Percentiles rank a stretch among this genome's conserved stretches.
Evolutionary conservation across 2,113 vertebrate species (phyloP).

Genomic region (Sylvia atricapilla): DNA sequence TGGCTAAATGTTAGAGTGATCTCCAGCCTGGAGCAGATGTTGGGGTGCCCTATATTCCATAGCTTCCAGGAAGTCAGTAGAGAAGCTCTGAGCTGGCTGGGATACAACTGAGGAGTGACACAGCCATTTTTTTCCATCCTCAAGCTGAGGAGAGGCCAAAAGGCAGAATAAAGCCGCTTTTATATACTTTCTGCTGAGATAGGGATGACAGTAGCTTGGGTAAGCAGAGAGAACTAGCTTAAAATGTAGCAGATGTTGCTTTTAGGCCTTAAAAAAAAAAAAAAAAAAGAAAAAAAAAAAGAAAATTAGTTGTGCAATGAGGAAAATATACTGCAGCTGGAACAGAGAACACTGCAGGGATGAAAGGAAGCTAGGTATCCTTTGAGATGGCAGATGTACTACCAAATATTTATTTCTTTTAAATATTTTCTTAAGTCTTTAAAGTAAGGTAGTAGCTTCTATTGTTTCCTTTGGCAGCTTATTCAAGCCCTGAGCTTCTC

Average conservation of each 20-base stretch:
- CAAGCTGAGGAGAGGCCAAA: not conserved
- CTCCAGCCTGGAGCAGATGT: not conserved
- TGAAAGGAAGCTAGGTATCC: constrained; percentile 14
- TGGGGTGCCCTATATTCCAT: not conserved
- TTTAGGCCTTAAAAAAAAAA: not conserved
- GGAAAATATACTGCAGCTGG: constrained; percentile 11
- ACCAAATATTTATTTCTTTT: constrained; percentile 46
- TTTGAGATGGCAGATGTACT: constrained; percentile 33
- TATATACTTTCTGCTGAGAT: not conserved
- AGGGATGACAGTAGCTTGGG: not conserved
- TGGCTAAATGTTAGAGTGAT: not conserved
- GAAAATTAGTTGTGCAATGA: not conserved
- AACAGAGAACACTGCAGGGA: not conserved
- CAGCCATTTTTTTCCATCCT: not conserved
- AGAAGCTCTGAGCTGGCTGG: not conserved
- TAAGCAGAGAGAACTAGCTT: not conserved
- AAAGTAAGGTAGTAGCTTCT: constrained; percentile 20
- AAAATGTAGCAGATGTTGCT: constrained; percentile 12
- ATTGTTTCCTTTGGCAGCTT: constrained; percentile 59
- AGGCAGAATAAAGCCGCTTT: not conserved
- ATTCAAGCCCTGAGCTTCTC: constrained; percentile 35
- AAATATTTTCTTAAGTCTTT: constrained; percentile 51
- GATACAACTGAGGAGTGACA: not conserved
- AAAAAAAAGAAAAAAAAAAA: not conserved
- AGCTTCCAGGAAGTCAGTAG: not conserved